Base-by-base conservation (phyloP, 2,888 invertebrate species). In the Amaurobius ferox region DNA sequence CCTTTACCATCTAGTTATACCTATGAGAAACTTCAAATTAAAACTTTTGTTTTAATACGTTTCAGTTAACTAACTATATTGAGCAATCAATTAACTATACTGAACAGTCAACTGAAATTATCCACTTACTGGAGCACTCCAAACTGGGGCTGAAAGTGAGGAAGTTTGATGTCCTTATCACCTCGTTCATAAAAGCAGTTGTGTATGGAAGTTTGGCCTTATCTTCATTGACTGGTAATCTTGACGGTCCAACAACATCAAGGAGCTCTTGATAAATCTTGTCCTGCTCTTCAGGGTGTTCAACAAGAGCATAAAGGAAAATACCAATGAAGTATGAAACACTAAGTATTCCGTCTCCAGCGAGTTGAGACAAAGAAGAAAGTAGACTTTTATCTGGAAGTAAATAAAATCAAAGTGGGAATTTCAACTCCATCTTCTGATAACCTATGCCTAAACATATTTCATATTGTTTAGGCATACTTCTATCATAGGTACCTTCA, bases 51-150 rank as follows among this genome's bases (percentile, higher is more conserved):
- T n/a, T n/a, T n/a, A n/a, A n/a, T n/a, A n/a, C n/a, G n/a, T n/a
- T n/a, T n/a, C n/a, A n/a, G n/a, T n/a, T n/a, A n/a, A n/a, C n/a
- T n/a, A n/a, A n/a, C n/a, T n/a, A n/a, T n/a, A n/a, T n/a, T n/a
- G n/a, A n/a, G n/a, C n/a, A n/a, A n/a, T n/a, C n/a, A n/a, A n/a
- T n/a, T n/a, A n/a, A n/a, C n/a, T n/a, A n/a, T n/a, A n/a, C n/a
- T n/a, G n/a, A n/a, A n/a, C n/a, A n/a, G n/a, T n/a, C n/a, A n/a
- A n/a, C n/a, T n/a, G n/a, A n/a, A n/a, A n/a, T n/a, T n/a, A n/a
- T n/a, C n/a, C n/a, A 68, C 68, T 68, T 40, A 68, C 68, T 68
- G 13, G 40, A 40, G 40, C 68, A 68, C 16, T 19, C 28, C 16
- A 68, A 23, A 40, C 40, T 40, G 1, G 40, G 40, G 30, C 39